These are phyloP conservation scores for Diplolepis rosae DNA, from an alignment of 2,888 invertebrate species.

Conservation along the genomic window DNA sequence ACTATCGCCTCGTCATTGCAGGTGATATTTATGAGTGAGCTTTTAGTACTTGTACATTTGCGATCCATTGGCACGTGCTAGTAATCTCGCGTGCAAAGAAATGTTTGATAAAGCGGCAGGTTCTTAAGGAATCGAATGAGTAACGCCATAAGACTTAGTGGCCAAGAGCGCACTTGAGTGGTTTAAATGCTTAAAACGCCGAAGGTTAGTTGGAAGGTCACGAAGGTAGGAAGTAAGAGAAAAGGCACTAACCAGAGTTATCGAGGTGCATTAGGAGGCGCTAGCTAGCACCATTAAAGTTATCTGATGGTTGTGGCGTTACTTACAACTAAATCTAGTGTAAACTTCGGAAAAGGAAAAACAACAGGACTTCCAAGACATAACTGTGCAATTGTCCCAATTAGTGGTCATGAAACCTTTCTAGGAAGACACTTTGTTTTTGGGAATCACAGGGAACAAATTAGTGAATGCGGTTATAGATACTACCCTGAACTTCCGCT, in stretches of 20 bases:
- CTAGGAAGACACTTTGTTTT: not conserved
- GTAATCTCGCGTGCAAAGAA: not conserved
- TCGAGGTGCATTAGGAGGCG: conserved; percentile 63
- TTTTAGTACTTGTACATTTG: not conserved
- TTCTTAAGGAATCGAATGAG: not conserved
- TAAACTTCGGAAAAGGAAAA: conserved; percentile 45
- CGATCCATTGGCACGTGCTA: not conserved
- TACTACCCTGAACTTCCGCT: not conserved
- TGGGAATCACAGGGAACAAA: not conserved
- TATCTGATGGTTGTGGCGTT: conserved; percentile 62
- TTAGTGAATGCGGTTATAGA: not conserved
- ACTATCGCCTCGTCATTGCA: not conserved
- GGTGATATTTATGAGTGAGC: not conserved
- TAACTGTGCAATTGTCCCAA: not conserved
- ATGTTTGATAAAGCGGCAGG: not conserved
- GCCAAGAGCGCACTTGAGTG: not conserved
- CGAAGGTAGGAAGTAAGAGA: not conserved
- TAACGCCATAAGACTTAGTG: not conserved
- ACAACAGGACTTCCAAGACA: not conserved
- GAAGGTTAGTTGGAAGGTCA: not conserved
- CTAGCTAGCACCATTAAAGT: conserved; percentile 61
- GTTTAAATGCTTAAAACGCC: not conserved
- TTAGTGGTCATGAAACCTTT: conserved; percentile 44
- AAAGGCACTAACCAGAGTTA: conserved; percentile 48
- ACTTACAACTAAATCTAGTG: conserved; percentile 64